phyloP scores from a whole-genome alignment of 1,140 invertebrate genomes.

The Lutraria rhynchaena region DNA sequence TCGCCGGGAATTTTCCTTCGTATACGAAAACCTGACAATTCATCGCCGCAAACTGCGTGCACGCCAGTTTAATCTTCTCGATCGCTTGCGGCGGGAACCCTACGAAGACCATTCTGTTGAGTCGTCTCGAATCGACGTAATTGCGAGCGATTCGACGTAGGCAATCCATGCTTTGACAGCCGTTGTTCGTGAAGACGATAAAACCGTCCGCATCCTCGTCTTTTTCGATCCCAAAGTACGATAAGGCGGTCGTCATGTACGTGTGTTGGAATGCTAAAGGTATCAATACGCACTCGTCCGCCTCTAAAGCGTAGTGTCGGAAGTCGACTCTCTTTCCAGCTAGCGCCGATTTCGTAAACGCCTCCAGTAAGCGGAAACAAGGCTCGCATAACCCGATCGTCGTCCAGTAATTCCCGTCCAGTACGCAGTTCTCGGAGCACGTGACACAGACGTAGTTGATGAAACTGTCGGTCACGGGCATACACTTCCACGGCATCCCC shows the following conservation, averaged over 20 bases:
- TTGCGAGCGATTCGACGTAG: too few relatives aligned
- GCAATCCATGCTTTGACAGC: too few relatives aligned
- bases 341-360: background rate
- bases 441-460: background rate
- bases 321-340: background rate
- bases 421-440: conserved; percentile 3
- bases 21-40: too few relatives aligned
- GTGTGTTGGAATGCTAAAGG: too few relatives aligned
- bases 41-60: too few relatives aligned
- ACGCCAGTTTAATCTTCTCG: too few relatives aligned
- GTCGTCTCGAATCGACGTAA: too few relatives aligned
- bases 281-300: background rate
- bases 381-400: background rate
- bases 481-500: background rate
- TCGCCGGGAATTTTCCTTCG: too few relatives aligned
- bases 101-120: too few relatives aligned
- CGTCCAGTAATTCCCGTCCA: background rate
- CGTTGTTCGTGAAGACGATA: background rate
- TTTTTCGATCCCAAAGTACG: background rate
- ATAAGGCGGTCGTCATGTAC: too few relatives aligned
- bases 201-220: background rate
- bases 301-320: background rate
- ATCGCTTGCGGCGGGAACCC: too few relatives aligned
- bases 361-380: background rate
- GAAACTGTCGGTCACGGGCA: conserved; percentile 2